Conservation (phyloP, 2,113 vertebrate genomes). For the Mustela nigripes region DNA sequence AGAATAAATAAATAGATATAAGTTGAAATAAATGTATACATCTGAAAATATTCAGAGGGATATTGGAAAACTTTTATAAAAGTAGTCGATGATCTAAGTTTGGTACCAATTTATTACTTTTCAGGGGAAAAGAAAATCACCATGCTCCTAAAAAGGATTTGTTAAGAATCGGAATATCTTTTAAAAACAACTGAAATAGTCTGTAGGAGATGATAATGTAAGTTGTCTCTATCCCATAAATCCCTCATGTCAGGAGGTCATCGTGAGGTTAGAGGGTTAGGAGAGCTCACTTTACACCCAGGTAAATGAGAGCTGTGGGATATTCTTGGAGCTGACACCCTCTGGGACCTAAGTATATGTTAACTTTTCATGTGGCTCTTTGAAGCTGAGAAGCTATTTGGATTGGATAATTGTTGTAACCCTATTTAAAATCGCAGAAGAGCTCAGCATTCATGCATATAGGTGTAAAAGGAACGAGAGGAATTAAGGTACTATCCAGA, state of each 20-base stretch:
- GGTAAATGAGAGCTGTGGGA: conserved; percentile 82
- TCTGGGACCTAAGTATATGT: conserved; percentile 75
- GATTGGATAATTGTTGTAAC: background rate
- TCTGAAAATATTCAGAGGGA: conserved; percentile 69
- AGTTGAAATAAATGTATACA: conserved; percentile 64
- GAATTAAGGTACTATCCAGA: conserved; percentile 28
- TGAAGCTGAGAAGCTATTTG: conserved; percentile 75
- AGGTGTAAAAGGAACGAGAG: conserved; percentile 4
- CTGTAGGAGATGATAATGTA: conserved; percentile 71
- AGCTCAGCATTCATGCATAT: background rate
- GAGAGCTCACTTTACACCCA: conserved; percentile 82
- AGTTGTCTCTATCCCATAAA: conserved; percentile 76
- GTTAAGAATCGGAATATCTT: conserved; percentile 48
- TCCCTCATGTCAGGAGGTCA: conserved; percentile 84
- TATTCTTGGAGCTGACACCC: conserved; percentile 75
- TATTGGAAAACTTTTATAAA: conserved; percentile 76
- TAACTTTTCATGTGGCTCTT: conserved; percentile 76
- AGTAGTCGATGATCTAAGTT: conserved; percentile 50
- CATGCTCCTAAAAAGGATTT: conserved; percentile 60
- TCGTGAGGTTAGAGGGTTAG: conserved; percentile 77
- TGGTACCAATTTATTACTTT: conserved; percentile 77
- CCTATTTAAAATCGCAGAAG: conserved; percentile 60
- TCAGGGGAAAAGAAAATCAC: conserved; percentile 66
- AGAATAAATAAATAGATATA: conserved; percentile 65
- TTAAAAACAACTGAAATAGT: conserved; percentile 69